Base-by-base conservation (phyloP, 2,113 vertebrate genomes). In the Forbesichthys agassizii region DNA sequence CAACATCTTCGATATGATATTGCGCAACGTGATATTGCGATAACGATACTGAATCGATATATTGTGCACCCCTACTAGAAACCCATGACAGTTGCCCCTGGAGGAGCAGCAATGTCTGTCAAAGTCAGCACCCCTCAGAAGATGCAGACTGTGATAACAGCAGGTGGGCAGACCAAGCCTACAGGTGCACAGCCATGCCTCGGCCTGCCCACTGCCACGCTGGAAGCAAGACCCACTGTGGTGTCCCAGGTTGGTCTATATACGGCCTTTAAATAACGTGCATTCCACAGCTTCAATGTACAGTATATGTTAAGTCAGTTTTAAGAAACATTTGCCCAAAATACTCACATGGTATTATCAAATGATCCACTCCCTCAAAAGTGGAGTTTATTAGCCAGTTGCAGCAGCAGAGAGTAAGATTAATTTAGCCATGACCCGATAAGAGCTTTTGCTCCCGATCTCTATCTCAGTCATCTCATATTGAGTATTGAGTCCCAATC, bases 241-340 rank as follows among this genome's bases (percentile, higher is more conserved):
- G 87, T 95, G 9, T 94, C 94, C 0, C 93, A 94, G 92, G 95
- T 93, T 52, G 51, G 46, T 68, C 3, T 9, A 16, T 7, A 42
- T 10, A 11, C 2, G 18, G 1, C 6, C 48, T 16, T 63, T 1
- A 27, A 11, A 11, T 14, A 52, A 52, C 49, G 48, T 10, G 48
- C 48, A 9, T 49, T 9, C 48, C 48, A 27, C 27, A 27, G 27
- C 27, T 27, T 27, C 27, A 3, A 27, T 27, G 27, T 27, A 27
- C 27, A 27, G 27, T 27, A 27, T 27, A 27, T 27, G 27, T 27
- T 27, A 2, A 27, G 27, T 27, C 27, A 27, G 27, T 27, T 27
- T 27, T 27, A 42, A 42, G 36, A 8, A 42, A 27, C 9, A 33
- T 11, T 12, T 3, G 0, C 11, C 27, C 56, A 10, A 58, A 13